phyloP scores from a whole-genome alignment of 1,140 invertebrate species.

The Mylabris phalerata region DNA sequence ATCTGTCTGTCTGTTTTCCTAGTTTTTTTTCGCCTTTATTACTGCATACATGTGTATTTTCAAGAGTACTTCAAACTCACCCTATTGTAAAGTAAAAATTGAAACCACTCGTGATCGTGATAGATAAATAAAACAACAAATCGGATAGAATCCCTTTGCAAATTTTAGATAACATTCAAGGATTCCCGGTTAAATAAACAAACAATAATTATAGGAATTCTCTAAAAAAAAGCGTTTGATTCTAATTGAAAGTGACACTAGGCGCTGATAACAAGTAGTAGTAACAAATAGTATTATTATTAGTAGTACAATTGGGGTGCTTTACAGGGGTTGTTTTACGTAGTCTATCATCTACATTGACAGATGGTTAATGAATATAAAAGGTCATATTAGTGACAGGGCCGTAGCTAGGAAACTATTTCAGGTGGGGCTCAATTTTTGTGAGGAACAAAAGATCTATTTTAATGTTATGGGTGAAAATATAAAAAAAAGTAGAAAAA shows the following conservation, averaged over 20 bases:
- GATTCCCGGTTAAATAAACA: too few species aligned
- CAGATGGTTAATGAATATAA: constrained; percentile 39
- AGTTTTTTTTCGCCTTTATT: too few species aligned
- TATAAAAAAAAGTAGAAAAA: too few species aligned
- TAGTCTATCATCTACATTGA: constrained; percentile 37
- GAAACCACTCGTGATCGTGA: constrained; percentile 22
- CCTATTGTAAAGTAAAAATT: constrained; percentile 22
- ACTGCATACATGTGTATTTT: too few species aligned
- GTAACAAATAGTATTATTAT: constrained; percentile 7
- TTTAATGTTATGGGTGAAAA: too few species aligned
- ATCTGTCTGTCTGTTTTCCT: not conserved
- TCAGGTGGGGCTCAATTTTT: too few species aligned
- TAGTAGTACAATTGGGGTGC: not conserved
- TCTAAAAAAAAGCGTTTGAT: constrained; percentile 17
- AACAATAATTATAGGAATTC: not conserved
- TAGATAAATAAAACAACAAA: constrained; percentile 23
- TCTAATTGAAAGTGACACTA: constrained; percentile 30
- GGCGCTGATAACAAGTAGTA: constrained; percentile 28
- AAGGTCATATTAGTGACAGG: constrained; percentile 33
- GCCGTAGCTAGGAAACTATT: too few species aligned
- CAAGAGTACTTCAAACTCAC: constrained; percentile 17
- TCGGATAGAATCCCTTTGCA: not conserved
- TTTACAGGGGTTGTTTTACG: constrained; percentile 18
- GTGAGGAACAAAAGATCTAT: too few species aligned
- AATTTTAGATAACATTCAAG: not conserved